Conservation (phyloP, 2,797 vertebrate genomes). For the Gymnodraco acuticeps region DNA sequence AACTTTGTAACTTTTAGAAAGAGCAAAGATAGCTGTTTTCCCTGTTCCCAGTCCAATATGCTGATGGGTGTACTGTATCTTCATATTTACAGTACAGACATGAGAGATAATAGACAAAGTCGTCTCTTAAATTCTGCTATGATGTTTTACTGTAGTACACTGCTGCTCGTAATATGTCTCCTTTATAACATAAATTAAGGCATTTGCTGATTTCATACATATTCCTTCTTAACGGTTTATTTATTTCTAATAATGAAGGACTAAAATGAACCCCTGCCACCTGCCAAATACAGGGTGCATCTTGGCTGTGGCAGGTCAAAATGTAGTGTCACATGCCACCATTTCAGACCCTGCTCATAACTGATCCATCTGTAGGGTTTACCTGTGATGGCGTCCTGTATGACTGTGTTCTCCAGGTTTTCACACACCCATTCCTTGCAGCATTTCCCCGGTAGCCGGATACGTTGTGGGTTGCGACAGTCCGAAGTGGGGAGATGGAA, state of each 20-base stretch:
- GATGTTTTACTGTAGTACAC: background rate
- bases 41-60: background rate
- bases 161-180: background rate
- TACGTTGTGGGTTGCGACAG: slow-evolving; percentile 88
- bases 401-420: slow-evolving; percentile 76
- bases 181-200: background rate
- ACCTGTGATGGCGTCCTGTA: slow-evolving; percentile 84
- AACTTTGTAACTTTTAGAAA: background rate
- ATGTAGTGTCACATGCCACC: too few species aligned
- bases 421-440: slow-evolving; percentile 96
- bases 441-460: slow-evolving; percentile 91
- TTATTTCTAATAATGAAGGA: too few species aligned
- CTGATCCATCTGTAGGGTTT: slow-evolving; percentile 3
- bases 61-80: background rate
- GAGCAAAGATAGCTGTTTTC: background rate
- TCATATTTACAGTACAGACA: background rate
- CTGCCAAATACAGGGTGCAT: too few species aligned
- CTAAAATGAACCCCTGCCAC: too few species aligned
- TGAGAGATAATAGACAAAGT: background rate
- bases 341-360: background rate
- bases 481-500: slow-evolving; percentile 87
- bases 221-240: too few species aligned
- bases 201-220: too few species aligned
- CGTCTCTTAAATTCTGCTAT: background rate
- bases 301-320: too few species aligned